A percentile compares a stretch with the other conserved stretches of the same genome.
Evolutionary conservation across 2,888 invertebrate genomes (phyloP).

Genomic region (Brachycybe producta): DNA sequence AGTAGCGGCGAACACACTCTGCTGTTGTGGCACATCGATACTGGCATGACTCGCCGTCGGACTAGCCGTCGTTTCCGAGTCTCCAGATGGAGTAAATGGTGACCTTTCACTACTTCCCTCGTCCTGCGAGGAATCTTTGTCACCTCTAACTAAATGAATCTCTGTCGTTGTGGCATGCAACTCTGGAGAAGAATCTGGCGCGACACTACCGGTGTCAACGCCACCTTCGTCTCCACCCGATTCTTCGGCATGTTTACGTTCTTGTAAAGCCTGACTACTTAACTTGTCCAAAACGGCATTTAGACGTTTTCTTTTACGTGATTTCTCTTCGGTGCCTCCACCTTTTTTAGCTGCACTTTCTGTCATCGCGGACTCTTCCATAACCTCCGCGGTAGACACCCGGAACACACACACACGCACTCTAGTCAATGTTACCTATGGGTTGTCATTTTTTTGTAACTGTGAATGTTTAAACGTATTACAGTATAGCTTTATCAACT

Average conservation of each 20-base stretch:
- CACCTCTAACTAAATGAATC: too few relatives aligned
- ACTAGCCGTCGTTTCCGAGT: constrained; percentile 3
- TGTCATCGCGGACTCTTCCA: too few relatives aligned
- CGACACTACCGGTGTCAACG: not conserved
- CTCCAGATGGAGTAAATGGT: constrained; percentile 9
- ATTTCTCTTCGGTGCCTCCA: constrained; percentile 11
- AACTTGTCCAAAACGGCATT: constrained; percentile 60
- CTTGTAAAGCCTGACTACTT: constrained; percentile 15
- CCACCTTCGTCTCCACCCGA: not conserved
- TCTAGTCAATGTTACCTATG: too few relatives aligned
- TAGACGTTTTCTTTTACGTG: constrained; percentile 59
- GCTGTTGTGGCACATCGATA: too few relatives aligned
- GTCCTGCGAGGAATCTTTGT: constrained; percentile 3
- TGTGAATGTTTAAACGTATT: too few relatives aligned
- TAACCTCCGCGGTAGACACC: too few relatives aligned
- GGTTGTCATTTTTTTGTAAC: too few relatives aligned
- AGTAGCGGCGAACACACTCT: too few relatives aligned
- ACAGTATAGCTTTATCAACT: too few relatives aligned
- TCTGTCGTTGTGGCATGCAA: too few relatives aligned
- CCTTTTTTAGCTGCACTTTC: not conserved
- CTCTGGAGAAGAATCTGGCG: too few relatives aligned
- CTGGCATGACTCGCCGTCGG: not conserved
- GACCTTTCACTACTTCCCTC: not conserved
- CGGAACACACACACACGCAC: too few relatives aligned
- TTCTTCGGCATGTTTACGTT: not conserved